Percentiles rank a stretch among this genome's conserved stretches.
Evolutionary conservation across 2,113 vertebrate species (phyloP).

Genomic region (Porphyrio hochstetteri): DNA sequence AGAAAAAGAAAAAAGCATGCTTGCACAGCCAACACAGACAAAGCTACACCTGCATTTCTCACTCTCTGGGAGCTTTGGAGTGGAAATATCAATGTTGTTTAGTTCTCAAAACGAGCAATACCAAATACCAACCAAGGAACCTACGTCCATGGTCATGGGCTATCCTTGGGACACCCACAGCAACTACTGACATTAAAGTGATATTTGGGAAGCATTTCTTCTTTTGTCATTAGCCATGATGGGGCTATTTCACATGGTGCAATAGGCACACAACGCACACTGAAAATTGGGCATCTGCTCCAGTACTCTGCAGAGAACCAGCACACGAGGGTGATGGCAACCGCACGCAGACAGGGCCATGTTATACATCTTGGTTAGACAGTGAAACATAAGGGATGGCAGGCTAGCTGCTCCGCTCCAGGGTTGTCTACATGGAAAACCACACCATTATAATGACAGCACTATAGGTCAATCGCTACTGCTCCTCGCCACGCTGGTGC

Average conservation of each 20-base stretch:
- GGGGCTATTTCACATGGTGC: background rate
- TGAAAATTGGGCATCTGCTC: slow-evolving; percentile 12
- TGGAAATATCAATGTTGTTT: background rate
- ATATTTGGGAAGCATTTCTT: background rate
- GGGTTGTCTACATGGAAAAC: slow-evolving; percentile 52
- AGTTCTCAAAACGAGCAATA: background rate
- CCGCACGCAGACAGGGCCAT: background rate
- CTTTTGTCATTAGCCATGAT: background rate
- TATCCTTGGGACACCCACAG: background rate
- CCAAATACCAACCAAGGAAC: background rate
- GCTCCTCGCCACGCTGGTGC: slow-evolving; percentile 1
- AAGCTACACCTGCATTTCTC: background rate
- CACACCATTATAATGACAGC: slow-evolving; percentile 64
- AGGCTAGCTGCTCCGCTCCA: slow-evolving; percentile 23
- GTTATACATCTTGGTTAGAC: slow-evolving; percentile 61
- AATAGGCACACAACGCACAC: background rate
- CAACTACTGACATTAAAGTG: background rate
- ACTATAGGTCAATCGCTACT: slow-evolving; percentile 52
- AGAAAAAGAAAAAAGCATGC: background rate
- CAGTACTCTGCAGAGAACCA: background rate
- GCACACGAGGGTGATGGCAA: background rate
- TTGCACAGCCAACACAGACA: background rate
- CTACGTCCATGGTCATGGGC: background rate
- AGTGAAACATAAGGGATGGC: slow-evolving; percentile 61
- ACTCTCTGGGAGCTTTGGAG: background rate